These are phyloP conservation scores for Chrysopilus asiliformis DNA, from an alignment of 2,888 invertebrate genomes.

Conservation along the genomic window DNA sequence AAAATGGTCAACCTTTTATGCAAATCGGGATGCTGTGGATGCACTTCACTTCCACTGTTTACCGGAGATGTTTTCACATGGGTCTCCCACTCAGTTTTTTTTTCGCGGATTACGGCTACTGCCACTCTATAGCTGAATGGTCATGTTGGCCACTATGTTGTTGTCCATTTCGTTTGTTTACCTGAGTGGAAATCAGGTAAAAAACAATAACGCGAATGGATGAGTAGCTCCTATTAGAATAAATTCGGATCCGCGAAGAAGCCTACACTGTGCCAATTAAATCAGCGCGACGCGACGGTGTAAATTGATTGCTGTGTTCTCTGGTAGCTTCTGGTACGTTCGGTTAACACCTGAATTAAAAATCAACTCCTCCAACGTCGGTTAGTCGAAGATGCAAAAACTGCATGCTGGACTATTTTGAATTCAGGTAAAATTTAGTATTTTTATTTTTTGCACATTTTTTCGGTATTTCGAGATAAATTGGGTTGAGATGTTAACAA, in stretches of 20 bases:
- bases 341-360: constrained; percentile 16
- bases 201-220: neutral
- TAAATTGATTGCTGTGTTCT: constrained; percentile 17
- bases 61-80: constrained; percentile 16
- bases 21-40: constrained; percentile 14
- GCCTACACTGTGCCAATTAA: constrained; percentile 16
- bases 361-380: too few relatives aligned
- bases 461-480: too few relatives aligned
- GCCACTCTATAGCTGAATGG: too few relatives aligned
- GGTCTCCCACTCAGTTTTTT: constrained; percentile 14
- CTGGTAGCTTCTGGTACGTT: constrained; percentile 17
- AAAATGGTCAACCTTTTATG: constrained; percentile 15
- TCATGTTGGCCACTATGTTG: too few relatives aligned
- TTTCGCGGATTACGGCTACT: too few relatives aligned
- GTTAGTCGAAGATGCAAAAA: too few relatives aligned
- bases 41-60: constrained; percentile 12
- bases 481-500: too few relatives aligned
- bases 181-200: constrained; percentile 2
- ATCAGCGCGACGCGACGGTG: constrained; percentile 14
- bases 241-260: constrained; percentile 8
- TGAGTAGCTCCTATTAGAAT: neutral
- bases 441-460: too few relatives aligned
- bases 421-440: too few relatives aligned
- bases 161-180: constrained; percentile 12
- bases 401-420: too few relatives aligned